Conservation (phyloP, 2,797 vertebrate species). For the Picus viridis region DNA sequence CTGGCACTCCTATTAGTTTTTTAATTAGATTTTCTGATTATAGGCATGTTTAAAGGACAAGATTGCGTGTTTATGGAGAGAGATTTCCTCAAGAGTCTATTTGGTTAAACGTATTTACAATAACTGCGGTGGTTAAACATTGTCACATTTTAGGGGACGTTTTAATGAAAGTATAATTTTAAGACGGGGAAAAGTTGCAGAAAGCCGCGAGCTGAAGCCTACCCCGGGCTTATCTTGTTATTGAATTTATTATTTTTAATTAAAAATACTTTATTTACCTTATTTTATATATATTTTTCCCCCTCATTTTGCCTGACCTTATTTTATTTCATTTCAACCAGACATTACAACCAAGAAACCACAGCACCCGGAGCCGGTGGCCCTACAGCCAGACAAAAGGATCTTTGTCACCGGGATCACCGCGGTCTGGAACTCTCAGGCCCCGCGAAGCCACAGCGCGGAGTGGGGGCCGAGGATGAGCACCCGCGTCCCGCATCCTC, state of each 20-base stretch:
- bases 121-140: background rate
- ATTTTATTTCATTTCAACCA: background rate
- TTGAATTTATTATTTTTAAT: background rate
- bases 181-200: background rate
- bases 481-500: background rate
- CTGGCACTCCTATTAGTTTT: background rate
- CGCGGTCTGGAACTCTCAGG: background rate
- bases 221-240: background rate
- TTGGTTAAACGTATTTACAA: conserved; percentile 34
- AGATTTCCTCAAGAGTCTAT: conserved; percentile 3
- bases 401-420: background rate
- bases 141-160: background rate
- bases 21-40: conserved; percentile 45
- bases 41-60: conserved; percentile 42
- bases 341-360: background rate
- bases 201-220: background rate
- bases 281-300: background rate
- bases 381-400: background rate
- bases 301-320: background rate
- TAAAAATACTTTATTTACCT: background rate
- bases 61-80: conserved; percentile 18
- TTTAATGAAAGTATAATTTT: background rate
- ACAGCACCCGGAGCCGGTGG: background rate
- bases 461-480: background rate
- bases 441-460: background rate